Conservation (phyloP, 2,888 invertebrate species). For the Lacanobia wlatinum region DNA sequence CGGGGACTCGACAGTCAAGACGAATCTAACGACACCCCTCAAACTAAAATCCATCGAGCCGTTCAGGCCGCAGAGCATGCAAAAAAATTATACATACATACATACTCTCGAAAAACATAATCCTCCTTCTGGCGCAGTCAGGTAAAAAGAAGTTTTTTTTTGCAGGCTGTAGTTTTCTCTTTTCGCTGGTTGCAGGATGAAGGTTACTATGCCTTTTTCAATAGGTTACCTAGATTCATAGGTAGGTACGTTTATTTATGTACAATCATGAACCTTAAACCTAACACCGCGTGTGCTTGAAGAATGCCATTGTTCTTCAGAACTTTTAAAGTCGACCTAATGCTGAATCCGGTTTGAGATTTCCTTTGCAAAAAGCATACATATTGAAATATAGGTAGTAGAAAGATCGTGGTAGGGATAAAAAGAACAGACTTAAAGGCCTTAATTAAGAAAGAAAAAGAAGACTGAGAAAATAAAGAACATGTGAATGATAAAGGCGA, state of each 20-base stretch:
- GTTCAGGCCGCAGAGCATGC: too few relatives aligned
- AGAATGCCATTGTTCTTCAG: conserved; percentile 54
- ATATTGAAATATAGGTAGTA: not conserved
- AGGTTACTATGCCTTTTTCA: conserved; percentile 5
- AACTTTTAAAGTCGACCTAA: conserved; percentile 32
- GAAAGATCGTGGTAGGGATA: not conserved
- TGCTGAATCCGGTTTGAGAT: conserved; percentile 30
- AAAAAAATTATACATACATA: too few relatives aligned
- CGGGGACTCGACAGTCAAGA: too few relatives aligned
- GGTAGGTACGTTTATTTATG: not conserved
- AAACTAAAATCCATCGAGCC: too few relatives aligned
- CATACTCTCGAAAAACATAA: too few relatives aligned
- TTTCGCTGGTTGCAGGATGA: not conserved
- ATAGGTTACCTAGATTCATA: not conserved
- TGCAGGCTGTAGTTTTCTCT: too few relatives aligned
- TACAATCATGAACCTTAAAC: conserved; percentile 18
- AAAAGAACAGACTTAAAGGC: not conserved
- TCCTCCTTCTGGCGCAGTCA: too few relatives aligned
- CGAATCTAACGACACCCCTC: too few relatives aligned
- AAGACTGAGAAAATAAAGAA: not conserved
- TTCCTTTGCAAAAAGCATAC: conserved; percentile 16
- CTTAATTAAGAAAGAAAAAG: not conserved
- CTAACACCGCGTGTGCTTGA: conserved; percentile 8
- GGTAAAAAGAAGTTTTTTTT: too few relatives aligned
- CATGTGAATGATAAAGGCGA: not conserved